A percentile compares a stretch with the other conserved stretches of the same genome.
Conservation (phyloP, 2,797 vertebrate genomes). For the Cryptoblepharus egeriae region DNA sequence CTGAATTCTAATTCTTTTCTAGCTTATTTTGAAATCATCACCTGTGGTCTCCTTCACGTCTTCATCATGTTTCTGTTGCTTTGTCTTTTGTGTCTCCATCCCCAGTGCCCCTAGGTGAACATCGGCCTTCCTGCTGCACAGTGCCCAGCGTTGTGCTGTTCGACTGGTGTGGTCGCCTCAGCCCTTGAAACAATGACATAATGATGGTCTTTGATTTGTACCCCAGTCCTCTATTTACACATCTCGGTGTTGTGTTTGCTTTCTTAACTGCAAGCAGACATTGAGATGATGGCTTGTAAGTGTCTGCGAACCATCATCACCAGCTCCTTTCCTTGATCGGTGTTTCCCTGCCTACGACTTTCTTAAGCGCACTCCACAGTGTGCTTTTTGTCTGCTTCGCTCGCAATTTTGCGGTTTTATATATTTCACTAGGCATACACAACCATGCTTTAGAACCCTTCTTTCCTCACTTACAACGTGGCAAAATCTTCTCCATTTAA, state of each 20-base stretch:
- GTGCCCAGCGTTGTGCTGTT: slow-evolving; percentile 36
- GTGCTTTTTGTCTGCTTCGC: slow-evolving; percentile 56
- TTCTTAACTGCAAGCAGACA: slow-evolving; percentile 79
- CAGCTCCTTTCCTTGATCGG: slow-evolving; percentile 63
- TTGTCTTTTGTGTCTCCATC: slow-evolving; percentile 11
- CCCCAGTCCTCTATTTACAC: slow-evolving; percentile 73
- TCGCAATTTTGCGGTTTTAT: slow-evolving; percentile 58
- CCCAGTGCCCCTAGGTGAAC: slow-evolving; percentile 9
- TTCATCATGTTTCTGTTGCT: not conserved
- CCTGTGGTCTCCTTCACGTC: not conserved
- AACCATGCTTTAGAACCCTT: not conserved
- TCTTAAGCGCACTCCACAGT: slow-evolving; percentile 56
- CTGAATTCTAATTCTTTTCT: not conserved
- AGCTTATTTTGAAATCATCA: not conserved
- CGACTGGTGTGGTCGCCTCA: slow-evolving; percentile 58
- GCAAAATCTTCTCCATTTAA: not conserved
- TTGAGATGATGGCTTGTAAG: slow-evolving; percentile 75
- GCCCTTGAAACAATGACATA: slow-evolving; percentile 59
- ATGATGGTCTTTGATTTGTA: slow-evolving; percentile 71
- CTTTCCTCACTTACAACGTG: not conserved
- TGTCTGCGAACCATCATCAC: slow-evolving; percentile 68
- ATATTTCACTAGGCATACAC: slow-evolving; percentile 39
- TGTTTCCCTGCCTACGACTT: slow-evolving; percentile 45
- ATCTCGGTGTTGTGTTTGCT: slow-evolving; percentile 75
- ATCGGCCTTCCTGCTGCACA: slow-evolving; percentile 15